Conservation (phyloP, 2,888 invertebrate species). For the Synergus itoensis region DNA sequence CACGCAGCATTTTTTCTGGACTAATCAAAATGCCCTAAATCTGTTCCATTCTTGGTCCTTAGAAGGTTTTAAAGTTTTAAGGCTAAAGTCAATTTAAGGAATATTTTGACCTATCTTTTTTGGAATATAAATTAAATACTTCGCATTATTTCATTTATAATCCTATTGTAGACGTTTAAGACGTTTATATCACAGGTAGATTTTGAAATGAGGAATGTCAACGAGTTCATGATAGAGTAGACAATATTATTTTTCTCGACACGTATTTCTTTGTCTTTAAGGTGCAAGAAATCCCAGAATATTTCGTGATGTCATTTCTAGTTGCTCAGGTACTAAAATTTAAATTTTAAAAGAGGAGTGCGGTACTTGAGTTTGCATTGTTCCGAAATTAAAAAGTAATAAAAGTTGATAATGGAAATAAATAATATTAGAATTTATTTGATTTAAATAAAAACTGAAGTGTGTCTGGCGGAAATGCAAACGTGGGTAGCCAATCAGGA, state of each 20-base stretch:
- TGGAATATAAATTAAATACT: too few relatives aligned
- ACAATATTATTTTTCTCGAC: constrained; percentile 23
- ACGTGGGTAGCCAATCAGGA: constrained; percentile 65
- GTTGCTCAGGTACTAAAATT: constrained; percentile 8
- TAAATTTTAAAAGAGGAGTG: constrained; percentile 7
- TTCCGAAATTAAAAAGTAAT: neutral
- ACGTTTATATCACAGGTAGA: neutral
- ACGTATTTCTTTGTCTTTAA: constrained; percentile 18
- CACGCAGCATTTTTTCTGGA: constrained; percentile 29
- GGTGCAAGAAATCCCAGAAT: constrained; percentile 27
- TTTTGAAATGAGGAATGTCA: neutral
- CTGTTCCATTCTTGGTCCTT: neutral
- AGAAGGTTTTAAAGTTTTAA: neutral
- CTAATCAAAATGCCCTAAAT: constrained; percentile 34
- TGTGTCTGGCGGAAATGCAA: constrained; percentile 60
- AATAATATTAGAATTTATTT: constrained; percentile 5
- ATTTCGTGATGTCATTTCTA: constrained; percentile 32
- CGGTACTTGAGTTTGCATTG: neutral
- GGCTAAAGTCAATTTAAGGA: neutral
- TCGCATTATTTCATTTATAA: neutral
- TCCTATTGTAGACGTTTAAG: neutral
- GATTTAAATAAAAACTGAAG: neutral
- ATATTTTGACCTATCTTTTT: neutral
- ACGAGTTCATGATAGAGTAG: neutral
- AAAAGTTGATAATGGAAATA: neutral